Percentiles rank a stretch among this genome's conserved stretches.
Conservation (phyloP, 2,888 invertebrate species). For the Epistrophe grossulariae region DNA sequence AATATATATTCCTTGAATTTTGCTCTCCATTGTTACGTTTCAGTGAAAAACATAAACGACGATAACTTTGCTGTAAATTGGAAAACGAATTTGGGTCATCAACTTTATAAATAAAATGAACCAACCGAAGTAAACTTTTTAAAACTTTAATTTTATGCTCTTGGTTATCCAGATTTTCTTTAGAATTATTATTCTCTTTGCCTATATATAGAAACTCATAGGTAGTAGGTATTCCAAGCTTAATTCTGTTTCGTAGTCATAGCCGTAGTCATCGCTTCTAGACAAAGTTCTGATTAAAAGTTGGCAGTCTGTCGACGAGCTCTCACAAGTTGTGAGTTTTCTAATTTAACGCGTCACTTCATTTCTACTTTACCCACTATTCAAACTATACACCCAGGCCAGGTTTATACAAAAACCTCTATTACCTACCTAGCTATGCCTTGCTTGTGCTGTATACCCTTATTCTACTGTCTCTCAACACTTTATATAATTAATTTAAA, state of each 20-base stretch:
- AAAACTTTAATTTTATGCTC: constrained; percentile 24
- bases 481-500: constrained; percentile 68
- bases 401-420: neutral
- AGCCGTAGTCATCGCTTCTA: neutral
- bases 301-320: constrained; percentile 44
- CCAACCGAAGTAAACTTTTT: neutral
- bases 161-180: constrained; percentile 5
- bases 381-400: neutral
- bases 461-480: constrained; percentile 28
- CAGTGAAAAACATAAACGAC: neutral
- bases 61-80: constrained; percentile 6
- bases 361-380: constrained; percentile 14
- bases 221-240: neutral
- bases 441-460: neutral
- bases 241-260: neutral
- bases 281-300: constrained; percentile 51
- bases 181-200: constrained; percentile 2
- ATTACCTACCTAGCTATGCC: neutral
- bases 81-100: constrained; percentile 4
- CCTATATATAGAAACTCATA: neutral
- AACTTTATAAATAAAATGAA: neutral
- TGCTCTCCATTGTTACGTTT: neutral
- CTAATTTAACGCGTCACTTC: constrained; percentile 65
- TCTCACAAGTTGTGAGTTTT: constrained; percentile 58
- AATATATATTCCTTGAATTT: neutral